Conservation (phyloP, 2,113 vertebrate genomes). For the Cyphomyrus discorhynchus region DNA sequence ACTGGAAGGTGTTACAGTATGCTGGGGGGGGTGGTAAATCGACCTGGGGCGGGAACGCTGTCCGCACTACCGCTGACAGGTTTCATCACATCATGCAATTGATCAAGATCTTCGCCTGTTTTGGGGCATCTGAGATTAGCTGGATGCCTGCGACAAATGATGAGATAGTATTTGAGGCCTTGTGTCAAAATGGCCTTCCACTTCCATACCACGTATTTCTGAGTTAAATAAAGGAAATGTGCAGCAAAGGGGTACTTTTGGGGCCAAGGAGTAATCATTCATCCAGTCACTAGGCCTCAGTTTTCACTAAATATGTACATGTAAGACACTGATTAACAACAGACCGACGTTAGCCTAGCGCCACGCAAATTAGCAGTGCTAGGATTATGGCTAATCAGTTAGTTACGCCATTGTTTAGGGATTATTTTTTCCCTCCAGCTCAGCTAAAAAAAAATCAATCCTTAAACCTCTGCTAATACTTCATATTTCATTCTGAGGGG, state of each 20-base stretch:
- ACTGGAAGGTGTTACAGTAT: neutral
- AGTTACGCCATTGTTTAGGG: neutral
- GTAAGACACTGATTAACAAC: neutral
- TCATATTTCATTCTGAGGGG: neutral
- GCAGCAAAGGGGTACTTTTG: neutral
- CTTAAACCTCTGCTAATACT: neutral
- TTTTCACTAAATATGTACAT: neutral
- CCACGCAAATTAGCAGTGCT: neutral
- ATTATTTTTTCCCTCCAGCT: slow-evolving; percentile 7
- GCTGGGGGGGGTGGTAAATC: neutral
- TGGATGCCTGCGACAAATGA: neutral
- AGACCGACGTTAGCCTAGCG: neutral
- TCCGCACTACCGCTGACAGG: neutral
- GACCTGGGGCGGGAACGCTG: neutral
- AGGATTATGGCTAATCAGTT: slow-evolving; percentile 4
- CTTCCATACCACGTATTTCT: neutral
- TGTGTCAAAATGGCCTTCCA: neutral
- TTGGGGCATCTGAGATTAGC: neutral
- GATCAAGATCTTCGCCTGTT: neutral
- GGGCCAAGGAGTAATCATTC: neutral
- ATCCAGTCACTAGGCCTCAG: neutral
- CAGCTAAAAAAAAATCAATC: neutral
- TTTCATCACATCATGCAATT: neutral
- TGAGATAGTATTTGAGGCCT: neutral
- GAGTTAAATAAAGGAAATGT: neutral